Conservation (phyloP, 2,113 vertebrate species). For the human (Homo sapiens) region DNA sequence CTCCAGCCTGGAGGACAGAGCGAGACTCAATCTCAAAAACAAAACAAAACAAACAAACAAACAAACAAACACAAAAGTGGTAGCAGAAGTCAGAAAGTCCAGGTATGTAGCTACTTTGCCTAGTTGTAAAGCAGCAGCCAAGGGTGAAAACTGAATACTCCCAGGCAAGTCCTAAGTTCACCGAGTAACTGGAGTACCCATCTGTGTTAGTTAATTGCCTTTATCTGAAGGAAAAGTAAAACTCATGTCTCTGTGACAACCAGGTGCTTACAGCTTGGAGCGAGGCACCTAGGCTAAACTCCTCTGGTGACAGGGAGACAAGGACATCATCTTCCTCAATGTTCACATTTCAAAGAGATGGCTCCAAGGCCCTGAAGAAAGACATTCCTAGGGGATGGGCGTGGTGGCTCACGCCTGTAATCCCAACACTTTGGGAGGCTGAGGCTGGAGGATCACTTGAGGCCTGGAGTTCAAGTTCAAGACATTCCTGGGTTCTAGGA, state of each 20-base stretch:
- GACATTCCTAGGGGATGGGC: too few species aligned
- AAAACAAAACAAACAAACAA: too few species aligned
- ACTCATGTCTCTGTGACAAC: background rate
- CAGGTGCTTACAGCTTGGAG: background rate
- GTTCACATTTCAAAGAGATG: slow-evolving; percentile 43
- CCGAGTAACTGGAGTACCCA: background rate
- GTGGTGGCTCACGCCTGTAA: too few species aligned
- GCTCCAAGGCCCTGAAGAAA: background rate
- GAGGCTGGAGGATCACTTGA: too few species aligned
- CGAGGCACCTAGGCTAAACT: background rate
- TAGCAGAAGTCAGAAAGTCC: background rate
- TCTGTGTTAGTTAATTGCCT: background rate
- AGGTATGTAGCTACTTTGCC: background rate
- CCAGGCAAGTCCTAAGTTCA: background rate
- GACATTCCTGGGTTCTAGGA: background rate
- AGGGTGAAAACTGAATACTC: background rate
- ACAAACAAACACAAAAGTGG: background rate
- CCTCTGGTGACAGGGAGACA: background rate
- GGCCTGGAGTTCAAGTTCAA: too few species aligned
- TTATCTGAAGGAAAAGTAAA: slow-evolving; percentile 11
- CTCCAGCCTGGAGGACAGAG: too few species aligned
- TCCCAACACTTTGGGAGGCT: too few species aligned
- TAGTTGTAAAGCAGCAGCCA: background rate
- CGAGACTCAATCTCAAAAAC: too few species aligned
- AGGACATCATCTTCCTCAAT: background rate